Conservation (phyloP, 2,797 vertebrate genomes). For the Cetoscarus ocellatus region DNA sequence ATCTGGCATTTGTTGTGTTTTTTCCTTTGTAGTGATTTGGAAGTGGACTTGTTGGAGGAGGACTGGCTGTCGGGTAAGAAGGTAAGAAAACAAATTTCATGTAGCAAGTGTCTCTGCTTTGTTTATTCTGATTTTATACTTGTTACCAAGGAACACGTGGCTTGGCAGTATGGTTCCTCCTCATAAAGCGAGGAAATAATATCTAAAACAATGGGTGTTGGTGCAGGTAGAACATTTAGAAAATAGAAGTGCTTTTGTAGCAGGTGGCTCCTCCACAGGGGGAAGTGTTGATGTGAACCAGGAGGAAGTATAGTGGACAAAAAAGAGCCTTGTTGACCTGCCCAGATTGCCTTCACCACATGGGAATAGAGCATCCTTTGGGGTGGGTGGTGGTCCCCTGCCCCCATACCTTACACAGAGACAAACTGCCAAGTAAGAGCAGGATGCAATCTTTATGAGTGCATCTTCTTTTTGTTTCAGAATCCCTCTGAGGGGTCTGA, state of each 20-base stretch:
- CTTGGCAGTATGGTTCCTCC: slow-evolving; percentile 13
- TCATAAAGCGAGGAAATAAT: slow-evolving; percentile 23
- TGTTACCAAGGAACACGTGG: slow-evolving; percentile 1
- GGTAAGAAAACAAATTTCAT: slow-evolving; percentile 82
- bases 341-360: slow-evolving; percentile 77
- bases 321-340: slow-evolving; percentile 70
- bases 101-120: not conserved
- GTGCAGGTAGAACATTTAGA: slow-evolving; percentile 45
- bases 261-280: slow-evolving; percentile 68
- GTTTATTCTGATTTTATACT: slow-evolving; percentile 14
- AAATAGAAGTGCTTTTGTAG: slow-evolving; percentile 55
- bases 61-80: slow-evolving; percentile 94
- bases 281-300: slow-evolving; percentile 75
- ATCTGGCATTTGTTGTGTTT: slow-evolving; percentile 18
- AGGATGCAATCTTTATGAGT: not conserved
- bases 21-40: slow-evolving; percentile 89
- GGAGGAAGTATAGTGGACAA: slow-evolving; percentile 79
- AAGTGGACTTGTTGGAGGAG: slow-evolving; percentile 95
- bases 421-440: slow-evolving; percentile 2
- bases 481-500: slow-evolving; percentile 95
- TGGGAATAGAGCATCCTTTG: slow-evolving; percentile 75
- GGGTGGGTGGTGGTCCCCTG: slow-evolving; percentile 67
- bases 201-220: slow-evolving; percentile 24
- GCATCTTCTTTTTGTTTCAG: slow-evolving; percentile 71
- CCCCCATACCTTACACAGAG: slow-evolving; percentile 53